phyloP scores from a whole-genome alignment of 2,888 invertebrate genomes.

The Endotricha flammealis region DNA sequence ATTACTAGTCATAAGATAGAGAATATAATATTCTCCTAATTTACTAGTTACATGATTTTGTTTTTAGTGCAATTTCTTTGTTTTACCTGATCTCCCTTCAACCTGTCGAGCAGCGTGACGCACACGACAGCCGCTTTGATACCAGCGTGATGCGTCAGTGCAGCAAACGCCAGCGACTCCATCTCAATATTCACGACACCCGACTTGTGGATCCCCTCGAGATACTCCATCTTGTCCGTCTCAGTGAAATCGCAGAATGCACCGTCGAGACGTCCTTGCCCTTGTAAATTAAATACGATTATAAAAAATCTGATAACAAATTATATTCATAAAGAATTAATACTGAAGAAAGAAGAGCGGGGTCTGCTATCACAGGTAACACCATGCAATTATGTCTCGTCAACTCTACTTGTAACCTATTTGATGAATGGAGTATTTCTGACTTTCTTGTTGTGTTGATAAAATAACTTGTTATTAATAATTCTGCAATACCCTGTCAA shows the following conservation, averaged over 20 bases:
- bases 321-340: too few species aligned
- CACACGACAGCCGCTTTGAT: constrained; percentile 96
- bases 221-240: constrained; percentile 92
- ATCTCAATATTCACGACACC: constrained; percentile 98
- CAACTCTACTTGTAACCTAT: too few species aligned
- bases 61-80: neutral
- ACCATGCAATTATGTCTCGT: too few species aligned
- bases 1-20: too few species aligned
- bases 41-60: neutral
- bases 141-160: constrained; percentile 94
- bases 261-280: constrained; percentile 96
- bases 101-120: constrained; percentile 93
- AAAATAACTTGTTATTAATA: too few species aligned
- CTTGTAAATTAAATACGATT: constrained; percentile 58
- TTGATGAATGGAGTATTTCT: too few species aligned
- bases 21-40: constrained; percentile 8
- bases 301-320: too few species aligned
- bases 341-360: too few species aligned
- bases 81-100: constrained; percentile 94
- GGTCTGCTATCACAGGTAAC: too few species aligned
- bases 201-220: constrained; percentile 83
- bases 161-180: constrained; percentile 96
- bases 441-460: too few species aligned
- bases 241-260: constrained; percentile 97
- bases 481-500: too few species aligned